Conservation (phyloP, 2,888 invertebrate species). For the Mycalesis mineus region DNA sequence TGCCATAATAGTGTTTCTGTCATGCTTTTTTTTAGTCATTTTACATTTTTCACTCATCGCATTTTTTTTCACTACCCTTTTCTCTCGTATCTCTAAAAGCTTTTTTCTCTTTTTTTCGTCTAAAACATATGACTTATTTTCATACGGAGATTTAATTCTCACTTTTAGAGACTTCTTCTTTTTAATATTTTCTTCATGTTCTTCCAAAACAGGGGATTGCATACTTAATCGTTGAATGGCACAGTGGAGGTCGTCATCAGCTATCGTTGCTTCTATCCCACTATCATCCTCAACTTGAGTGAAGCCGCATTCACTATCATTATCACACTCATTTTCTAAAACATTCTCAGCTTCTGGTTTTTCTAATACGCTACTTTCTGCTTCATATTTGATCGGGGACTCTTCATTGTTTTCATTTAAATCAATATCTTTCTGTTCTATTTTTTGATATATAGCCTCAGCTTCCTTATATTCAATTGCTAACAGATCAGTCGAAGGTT, state of each 20-base stretch:
- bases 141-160: conserved; percentile 67
- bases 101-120: conserved; percentile 64
- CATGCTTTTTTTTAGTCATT: conserved; percentile 51
- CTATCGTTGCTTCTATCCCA: conserved; percentile 33
- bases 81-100: conserved; percentile 61
- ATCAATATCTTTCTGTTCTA: conserved; percentile 11
- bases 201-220: conserved; percentile 48
- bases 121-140: conserved; percentile 54
- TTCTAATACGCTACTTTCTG: not conserved
- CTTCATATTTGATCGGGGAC: not conserved
- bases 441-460: conserved; percentile 3
- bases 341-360: not conserved
- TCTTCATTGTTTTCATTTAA: conserved; percentile 12
- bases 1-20: conserved; percentile 46
- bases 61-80: conserved; percentile 58
- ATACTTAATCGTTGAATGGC: conserved; percentile 49
- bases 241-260: conserved; percentile 45
- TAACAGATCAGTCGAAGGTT: conserved; percentile 1
- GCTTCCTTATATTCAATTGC: conserved; percentile 7
- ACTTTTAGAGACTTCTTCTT: conserved; percentile 49
- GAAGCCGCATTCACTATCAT: not conserved
- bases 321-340: not conserved
- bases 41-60: conserved; percentile 55
- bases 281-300: conserved; percentile 30
- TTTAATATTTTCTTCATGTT: conserved; percentile 39